Base-by-base conservation (phyloP, 92 coral and sea anemone genomes). In the Zoanthus sociatus region DNA sequence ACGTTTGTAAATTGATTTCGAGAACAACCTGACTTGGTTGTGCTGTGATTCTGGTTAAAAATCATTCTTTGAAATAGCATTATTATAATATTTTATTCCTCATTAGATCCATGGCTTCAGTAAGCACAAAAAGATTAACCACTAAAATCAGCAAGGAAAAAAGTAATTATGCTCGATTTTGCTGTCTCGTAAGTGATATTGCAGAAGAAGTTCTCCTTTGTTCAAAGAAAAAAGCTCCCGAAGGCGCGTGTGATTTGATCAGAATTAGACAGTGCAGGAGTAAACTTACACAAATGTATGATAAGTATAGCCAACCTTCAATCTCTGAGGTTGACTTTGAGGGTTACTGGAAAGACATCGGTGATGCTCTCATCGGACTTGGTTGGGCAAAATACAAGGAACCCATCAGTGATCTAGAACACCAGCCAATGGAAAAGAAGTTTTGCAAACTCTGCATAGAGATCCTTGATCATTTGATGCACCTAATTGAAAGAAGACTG, bases 321-420 rank as follows among this genome's bases (percentile, higher is more conserved):
- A 51, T 89, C 16, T 63, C 63, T 0, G 92, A 89, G 30, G 4
- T 72, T 37, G 77, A 30, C 31, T 89, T 89, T 48, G 44, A 77
- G 16, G 15, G 48, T 9, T 78, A 84, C 79, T 89, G 92, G 92
- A 31, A 66, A 45, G 87, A 90, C 64, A 87, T 79, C 64, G 46
- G 81, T 71, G 84, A 70, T 60, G 48, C 77, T 6, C 75, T 68
- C 3, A 63, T 47, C 20, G 44, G 73, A 47, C 45, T 83, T 15
- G 87, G 77, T 20, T 67, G 77, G 64, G 42, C 47, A 18, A 45
- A 12, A 13, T 83, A 83, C 26, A 60, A 56, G 45, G 50, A 54
- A 42, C 77, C 87, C 21, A 83, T 83, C 63, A 83, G 44, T 10
- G 76, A 68, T 37, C 64, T 83, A 64, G 69, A 83, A 61, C 18